Conservation (phyloP, 2,888 invertebrate species). For the Acanthoscelides obtectus region DNA sequence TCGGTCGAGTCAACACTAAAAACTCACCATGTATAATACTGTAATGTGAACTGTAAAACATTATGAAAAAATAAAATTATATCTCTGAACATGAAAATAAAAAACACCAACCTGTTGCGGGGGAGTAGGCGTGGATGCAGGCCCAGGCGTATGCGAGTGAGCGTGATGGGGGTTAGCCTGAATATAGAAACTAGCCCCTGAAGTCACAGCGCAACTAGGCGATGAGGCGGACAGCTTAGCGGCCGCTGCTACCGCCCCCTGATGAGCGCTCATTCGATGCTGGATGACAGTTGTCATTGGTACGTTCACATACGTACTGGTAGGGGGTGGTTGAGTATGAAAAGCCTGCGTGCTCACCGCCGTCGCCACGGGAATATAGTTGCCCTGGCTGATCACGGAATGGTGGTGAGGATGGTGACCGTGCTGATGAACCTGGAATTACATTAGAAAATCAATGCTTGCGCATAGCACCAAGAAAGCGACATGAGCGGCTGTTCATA, state of each 20-base stretch:
- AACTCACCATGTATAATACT: too few relatives aligned
- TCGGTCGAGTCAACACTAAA: too few relatives aligned
- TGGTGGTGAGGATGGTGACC: constrained; percentile 43
- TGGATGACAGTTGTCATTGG: constrained; percentile 66
- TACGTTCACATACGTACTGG: constrained; percentile 60
- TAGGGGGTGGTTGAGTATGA: constrained; percentile 47
- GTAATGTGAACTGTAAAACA: too few relatives aligned
- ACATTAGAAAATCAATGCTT: not conserved
- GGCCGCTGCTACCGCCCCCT: constrained; percentile 42
- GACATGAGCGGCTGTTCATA: too few relatives aligned
- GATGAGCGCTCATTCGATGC: constrained; percentile 51
- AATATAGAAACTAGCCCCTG: constrained; percentile 58
- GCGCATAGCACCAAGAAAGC: too few relatives aligned
- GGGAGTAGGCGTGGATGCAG: constrained; percentile 46
- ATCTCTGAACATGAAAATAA: too few relatives aligned
- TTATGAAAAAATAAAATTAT: too few relatives aligned
- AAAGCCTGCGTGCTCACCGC: constrained; percentile 57
- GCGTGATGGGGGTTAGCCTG: constrained; percentile 54
- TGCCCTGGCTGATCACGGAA: constrained; percentile 48
- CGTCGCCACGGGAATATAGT: constrained; percentile 55
- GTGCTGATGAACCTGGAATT: constrained; percentile 37
- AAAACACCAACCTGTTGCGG: constrained; percentile 22
- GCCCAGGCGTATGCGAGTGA: constrained; percentile 51
- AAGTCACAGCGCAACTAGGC: constrained; percentile 54
- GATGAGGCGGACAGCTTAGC: constrained; percentile 37